phyloP scores from a whole-genome alignment of 2,113 vertebrate species.

The rabbit (Oryctolagus cuniculus) region mOryCun1.1 NC_091442.1:3740501-3741000 shows the following conservation, averaged over 20 bases:
- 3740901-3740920: no score
- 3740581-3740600: slow-evolving; percentile 33
- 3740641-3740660: neutral
- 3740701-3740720: neutral
- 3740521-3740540: slow-evolving; percentile 58
- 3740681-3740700: neutral
- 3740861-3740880: no score
- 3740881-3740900: no score
- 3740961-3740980: no score
- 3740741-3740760: neutral
- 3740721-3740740: fast-evolving
- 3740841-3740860: no score
- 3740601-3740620: neutral
- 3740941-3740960: no score
- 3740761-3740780: no score
- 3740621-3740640: neutral
- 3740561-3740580: neutral
- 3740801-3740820: no score
- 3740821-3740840: no score
- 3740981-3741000: neutral
- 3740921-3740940: no score
- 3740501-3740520: slow-evolving; percentile 8
- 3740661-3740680: neutral
- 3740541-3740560: neutral
- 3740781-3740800: no score